Evolutionary conservation across 53 echinoderm and acorn worm species (phyloP), one percentile per base, ranked within the genome.

Genomic region (Mesocentrotus franciscanus): DNA sequence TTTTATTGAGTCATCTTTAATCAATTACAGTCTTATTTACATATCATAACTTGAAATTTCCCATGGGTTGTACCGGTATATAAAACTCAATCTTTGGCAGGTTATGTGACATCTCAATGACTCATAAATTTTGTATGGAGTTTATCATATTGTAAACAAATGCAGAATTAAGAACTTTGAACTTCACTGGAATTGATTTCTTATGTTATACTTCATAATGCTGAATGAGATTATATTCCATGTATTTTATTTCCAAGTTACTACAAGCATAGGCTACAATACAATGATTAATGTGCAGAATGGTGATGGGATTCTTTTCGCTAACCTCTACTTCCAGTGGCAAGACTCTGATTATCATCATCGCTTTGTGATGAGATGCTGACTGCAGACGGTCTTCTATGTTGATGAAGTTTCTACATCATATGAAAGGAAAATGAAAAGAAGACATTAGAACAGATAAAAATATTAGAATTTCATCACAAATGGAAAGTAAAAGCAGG

Each of bases 301-400:
- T 32, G 4, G 12, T 10, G 27, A 76, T 16, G 12, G 12, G 12
- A 76, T 5, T 29, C 13, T 76, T 81, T 81, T 39, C 9, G 36
- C 42, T 72, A 24, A 94, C 95, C 95, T 94, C 95, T 85, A 94
- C 14, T 42, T 85, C 95, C 60, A 61, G 42, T 85, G 87, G 95
- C 95, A 94, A 94, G 95, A 85, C 95, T 94, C 17, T 85, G 83
- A 78, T 74, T 84, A 61, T 94, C 95, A 85, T 94, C 95, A 24
- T 81, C 61, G 27, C 87, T 71, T 68, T 85, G 87, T 35, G 95
- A 85, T 12, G 39, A 85, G 8, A 10, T 26, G 56, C 87, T 66
- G 39, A 60, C 61, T 26, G 94, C 94, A 22, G 95, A 94, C 2
- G 95, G 71, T 55, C 95, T 94, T 71, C 95, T 85, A 1, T 85